Evolutionary conservation across 2,888 invertebrate species (phyloP), one percentile per base, ranked within the genome.

Genomic region (Perizoma flavofasciatum): DNA sequence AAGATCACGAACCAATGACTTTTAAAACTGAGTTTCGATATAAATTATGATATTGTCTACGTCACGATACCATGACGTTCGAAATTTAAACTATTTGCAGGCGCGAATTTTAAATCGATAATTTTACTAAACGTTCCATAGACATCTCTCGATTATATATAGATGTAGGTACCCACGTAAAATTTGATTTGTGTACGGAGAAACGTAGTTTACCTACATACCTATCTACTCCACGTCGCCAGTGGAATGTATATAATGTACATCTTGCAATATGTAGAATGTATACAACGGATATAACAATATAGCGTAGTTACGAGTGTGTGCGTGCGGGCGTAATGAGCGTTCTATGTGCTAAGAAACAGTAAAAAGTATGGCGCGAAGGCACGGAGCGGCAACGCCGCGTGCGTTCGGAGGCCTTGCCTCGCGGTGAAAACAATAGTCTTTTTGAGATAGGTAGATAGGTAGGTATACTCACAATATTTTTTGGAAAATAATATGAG

Each of bases 331-430:
- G 78, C 85, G 90, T 89, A 89, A 91, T 89, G 91, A 90, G 89
- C 87, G 88, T 80, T 88, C 90, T 92, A 91, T 91, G 89, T 89
- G 87, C 86, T 85, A 88, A 92, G 92, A 91, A 93, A 93, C 93
- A 93, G 92, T 92, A 92, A 93, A 93, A 93, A 93, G 93, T 93
- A 92, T 89, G 91, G 92, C 91, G 91, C 89, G 89, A 86, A 86
- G 82, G 87, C 81, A 79, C 86, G 68, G 83, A 80, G 79, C 79
- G 92, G 89, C 91, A 92, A 90, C 90, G 79, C 78, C 81, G 89
- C 88, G 78, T 81, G 82, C 85, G 85, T 84, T 84, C 75, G 72
- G 88, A 83, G 83, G 85, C 86, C 85, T 81, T 77, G 86, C 80
- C 78, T 78, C 57, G 52, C 82, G 80, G 86, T 86, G 88, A 90